phyloP scores from a whole-genome alignment of 2,888 invertebrate species.

The Rhyacophila evoluta region DNA sequence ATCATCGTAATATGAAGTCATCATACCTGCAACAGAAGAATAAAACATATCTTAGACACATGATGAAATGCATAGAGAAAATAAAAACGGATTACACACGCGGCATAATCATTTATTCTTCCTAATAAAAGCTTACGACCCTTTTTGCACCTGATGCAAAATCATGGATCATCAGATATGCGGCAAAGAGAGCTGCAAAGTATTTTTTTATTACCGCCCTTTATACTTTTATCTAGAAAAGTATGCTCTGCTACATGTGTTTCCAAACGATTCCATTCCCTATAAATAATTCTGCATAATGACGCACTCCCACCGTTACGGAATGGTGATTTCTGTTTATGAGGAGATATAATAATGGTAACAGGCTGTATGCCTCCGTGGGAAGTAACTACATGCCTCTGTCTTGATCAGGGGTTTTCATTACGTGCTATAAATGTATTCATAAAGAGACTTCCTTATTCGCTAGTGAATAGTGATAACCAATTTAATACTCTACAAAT shows the following conservation, averaged over 20 bases:
- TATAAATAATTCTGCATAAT: conserved; percentile 50
- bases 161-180: conserved; percentile 28
- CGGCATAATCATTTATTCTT: background rate
- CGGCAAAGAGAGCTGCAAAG: background rate
- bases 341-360: conserved; percentile 40
- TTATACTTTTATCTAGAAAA: conserved; percentile 35
- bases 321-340: conserved; percentile 49
- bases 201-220: conserved; percentile 35
- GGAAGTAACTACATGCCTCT: background rate
- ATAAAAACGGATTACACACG: background rate
- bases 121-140: conserved; percentile 21
- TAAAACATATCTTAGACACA: background rate
- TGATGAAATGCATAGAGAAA: background rate
- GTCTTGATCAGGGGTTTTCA: background rate
- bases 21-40: conserved; percentile 1
- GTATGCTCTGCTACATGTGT: conserved; percentile 37
- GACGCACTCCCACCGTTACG: conserved; percentile 35
- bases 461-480: too few species aligned
- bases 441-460: background rate
- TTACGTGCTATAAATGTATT: background rate
- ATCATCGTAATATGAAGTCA: background rate
- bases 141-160: conserved; percentile 39
- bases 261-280: conserved; percentile 34
- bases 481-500: too few species aligned
- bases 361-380: background rate